Conservation (phyloP, 2,797 vertebrate species). For the Cyprinella venusta region DNA sequence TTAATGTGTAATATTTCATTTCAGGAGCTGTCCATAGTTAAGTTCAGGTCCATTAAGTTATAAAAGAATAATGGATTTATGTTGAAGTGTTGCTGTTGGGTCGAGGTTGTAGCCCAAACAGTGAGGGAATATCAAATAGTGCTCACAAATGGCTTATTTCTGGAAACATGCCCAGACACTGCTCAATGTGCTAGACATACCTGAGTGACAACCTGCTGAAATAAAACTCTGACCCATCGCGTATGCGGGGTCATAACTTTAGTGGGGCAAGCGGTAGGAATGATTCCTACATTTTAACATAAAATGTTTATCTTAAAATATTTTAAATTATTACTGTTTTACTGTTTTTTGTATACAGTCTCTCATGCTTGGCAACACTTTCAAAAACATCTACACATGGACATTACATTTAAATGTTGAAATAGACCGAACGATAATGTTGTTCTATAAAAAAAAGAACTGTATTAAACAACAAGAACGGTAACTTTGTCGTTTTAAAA, state of each 20-base stretch:
- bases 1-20: constrained; percentile 54
- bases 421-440: not conserved
- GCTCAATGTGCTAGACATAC: constrained; percentile 55
- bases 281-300: not conserved
- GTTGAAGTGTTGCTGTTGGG: constrained; percentile 54
- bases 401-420: not conserved
- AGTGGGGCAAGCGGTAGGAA: not conserved
- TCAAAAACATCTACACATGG: not conserved
- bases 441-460: not conserved
- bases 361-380: not conserved
- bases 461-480: not conserved
- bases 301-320: not conserved
- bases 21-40: constrained; percentile 47
- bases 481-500: not conserved
- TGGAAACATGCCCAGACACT: constrained; percentile 57
- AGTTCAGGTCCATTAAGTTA: constrained; percentile 48
- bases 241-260: not conserved
- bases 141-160: constrained; percentile 51
- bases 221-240: constrained; percentile 51
- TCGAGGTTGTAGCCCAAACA: constrained; percentile 37
- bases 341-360: not conserved
- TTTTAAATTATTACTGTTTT: not conserved
- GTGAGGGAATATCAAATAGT: constrained; percentile 48
- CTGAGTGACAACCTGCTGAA: constrained; percentile 59
- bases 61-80: constrained; percentile 50